Conservation (phyloP, 1,140 invertebrate genomes). For the Aphidius ervi region DNA sequence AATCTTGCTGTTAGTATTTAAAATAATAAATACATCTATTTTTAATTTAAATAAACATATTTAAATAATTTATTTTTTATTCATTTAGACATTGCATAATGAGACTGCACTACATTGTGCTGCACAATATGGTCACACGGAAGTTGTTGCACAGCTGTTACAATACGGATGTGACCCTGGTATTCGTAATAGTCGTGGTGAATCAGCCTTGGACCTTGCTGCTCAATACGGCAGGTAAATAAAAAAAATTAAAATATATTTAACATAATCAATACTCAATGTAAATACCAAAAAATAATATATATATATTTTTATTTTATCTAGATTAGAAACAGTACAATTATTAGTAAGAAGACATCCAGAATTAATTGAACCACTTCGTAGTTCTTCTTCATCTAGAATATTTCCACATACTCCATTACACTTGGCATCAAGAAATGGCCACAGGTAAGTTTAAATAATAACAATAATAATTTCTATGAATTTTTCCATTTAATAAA, state of each 20-base stretch:
- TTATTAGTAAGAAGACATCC: slow-evolving; percentile 77
- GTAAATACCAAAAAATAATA: neutral
- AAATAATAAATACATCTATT: too few species aligned
- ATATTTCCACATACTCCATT: slow-evolving; percentile 83
- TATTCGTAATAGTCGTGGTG: slow-evolving; percentile 81
- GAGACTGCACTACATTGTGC: slow-evolving; percentile 93
- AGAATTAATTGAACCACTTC: slow-evolving; percentile 68
- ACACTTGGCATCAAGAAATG: slow-evolving; percentile 90
- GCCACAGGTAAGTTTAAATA: slow-evolving; percentile 69
- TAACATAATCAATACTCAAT: neutral
- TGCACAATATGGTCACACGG: slow-evolving; percentile 89
- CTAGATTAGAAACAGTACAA: slow-evolving; percentile 83
- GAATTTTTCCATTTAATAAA: too few species aligned
- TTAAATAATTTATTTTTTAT: neutral
- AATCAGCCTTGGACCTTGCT: slow-evolving; percentile 90
- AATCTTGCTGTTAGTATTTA: slow-evolving; percentile 68
- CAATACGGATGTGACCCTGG: slow-evolving; percentile 84
- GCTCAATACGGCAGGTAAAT: slow-evolving; percentile 83
- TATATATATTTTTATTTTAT: slow-evolving; percentile 4
- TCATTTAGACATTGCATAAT: slow-evolving; percentile 79
- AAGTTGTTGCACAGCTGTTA: slow-evolving; percentile 82
- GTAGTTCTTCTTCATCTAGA: slow-evolving; percentile 56
- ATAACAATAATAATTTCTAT: too few species aligned
- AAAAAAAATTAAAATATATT: slow-evolving; percentile 5
- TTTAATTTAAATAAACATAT: slow-evolving; percentile 11